phyloP scores from a whole-genome alignment of 2,113 vertebrate genomes.

The Leptosomus discolor region DNA sequence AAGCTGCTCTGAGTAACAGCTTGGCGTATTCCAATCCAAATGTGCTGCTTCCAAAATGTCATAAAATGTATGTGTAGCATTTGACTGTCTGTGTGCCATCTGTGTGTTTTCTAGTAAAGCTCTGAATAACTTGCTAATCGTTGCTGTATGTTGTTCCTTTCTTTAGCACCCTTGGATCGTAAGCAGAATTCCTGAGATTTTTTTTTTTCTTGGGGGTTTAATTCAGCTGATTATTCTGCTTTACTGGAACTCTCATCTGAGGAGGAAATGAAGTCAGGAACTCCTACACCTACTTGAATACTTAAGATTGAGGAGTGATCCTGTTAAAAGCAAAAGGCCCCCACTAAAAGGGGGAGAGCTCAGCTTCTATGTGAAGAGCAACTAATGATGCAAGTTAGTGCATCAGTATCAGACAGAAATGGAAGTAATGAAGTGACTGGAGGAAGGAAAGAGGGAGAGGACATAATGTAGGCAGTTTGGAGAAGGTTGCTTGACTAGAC shows the following conservation, averaged over 20 bases:
- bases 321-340: background rate
- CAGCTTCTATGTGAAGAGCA: background rate
- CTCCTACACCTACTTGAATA: background rate
- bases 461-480: background rate
- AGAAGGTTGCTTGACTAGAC: background rate
- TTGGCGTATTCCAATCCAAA: slow-evolving; percentile 14
- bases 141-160: slow-evolving; percentile 41
- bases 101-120: slow-evolving; percentile 54
- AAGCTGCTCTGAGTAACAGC: slow-evolving; percentile 25
- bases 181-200: background rate
- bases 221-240: background rate
- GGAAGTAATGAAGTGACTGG: background rate
- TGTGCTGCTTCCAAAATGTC: slow-evolving; percentile 78
- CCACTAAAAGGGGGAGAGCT: background rate
- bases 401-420: background rate
- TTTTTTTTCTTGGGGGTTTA: background rate
- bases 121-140: background rate
- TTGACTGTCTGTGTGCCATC: slow-evolving; percentile 59
- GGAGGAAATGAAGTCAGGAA: background rate
- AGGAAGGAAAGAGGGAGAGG: background rate
- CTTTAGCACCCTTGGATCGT: background rate
- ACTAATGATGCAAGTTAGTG: background rate
- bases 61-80: slow-evolving; percentile 20
- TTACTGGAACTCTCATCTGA: background rate
- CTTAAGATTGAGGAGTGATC: background rate